Conservation (phyloP, 2,888 invertebrate genomes). For the Gryllus longicercus region DNA sequence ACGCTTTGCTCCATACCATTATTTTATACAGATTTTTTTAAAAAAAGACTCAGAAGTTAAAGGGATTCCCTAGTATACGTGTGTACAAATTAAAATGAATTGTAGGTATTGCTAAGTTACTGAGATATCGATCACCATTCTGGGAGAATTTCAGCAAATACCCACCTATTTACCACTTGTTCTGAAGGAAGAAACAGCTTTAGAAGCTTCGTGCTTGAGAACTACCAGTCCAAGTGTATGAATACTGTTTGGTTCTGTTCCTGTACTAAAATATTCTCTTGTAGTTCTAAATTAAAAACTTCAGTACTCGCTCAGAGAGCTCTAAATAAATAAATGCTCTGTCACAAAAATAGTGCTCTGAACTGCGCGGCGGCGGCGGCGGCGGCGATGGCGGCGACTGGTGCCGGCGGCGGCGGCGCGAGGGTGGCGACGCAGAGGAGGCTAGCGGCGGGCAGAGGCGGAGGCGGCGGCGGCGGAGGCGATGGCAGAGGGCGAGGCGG, state of each 20-base stretch:
- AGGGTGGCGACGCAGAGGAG: slow-evolving; percentile 4
- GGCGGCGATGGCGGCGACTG: slow-evolving; percentile 1
- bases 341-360: slow-evolving; percentile 17
- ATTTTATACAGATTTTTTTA: too few species aligned
- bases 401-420: neutral
- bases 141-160: too few species aligned
- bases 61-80: too few species aligned
- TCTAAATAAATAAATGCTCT: slow-evolving; percentile 6
- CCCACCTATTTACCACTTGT: neutral
- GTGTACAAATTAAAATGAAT: too few species aligned
- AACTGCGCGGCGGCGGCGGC: neutral
- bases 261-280: slow-evolving; percentile 8
- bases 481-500: neutral
- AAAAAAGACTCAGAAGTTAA: too few species aligned
- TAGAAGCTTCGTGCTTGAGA: neutral
- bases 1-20: too few species aligned
- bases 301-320: neutral
- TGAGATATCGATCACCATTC: too few species aligned
- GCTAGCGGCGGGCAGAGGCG: neutral
- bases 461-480: neutral
- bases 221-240: neutral
- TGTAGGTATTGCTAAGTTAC: too few species aligned
- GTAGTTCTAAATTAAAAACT: slow-evolving; percentile 3
- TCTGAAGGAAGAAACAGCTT: neutral
- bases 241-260: slow-evolving; percentile 17